A percentile compares a stretch with the other conserved stretches of the same genome.
phyloP scores from a whole-genome alignment of 2,113 vertebrate genomes.

The Myrmecobius fasciatus region DNA sequence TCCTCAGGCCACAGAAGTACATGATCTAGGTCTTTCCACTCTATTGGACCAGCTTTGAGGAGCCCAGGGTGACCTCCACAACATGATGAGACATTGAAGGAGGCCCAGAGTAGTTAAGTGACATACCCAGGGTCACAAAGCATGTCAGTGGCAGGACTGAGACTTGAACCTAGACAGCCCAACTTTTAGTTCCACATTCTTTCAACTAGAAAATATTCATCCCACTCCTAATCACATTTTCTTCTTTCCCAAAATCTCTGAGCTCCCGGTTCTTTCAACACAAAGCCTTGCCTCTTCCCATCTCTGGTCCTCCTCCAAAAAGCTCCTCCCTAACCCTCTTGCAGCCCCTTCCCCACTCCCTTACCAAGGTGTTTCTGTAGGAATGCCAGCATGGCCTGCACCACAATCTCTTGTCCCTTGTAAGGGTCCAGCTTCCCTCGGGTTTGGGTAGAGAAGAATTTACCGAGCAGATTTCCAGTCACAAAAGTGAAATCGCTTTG shows the following conservation, averaged over 20 bases:
- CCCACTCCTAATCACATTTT: slow-evolving; percentile 24
- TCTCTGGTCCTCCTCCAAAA: neutral
- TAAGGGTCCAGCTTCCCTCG: slow-evolving; percentile 82
- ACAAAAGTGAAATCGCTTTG: slow-evolving; percentile 84
- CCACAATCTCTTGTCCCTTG: slow-evolving; percentile 78
- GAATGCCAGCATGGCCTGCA: slow-evolving; percentile 83
- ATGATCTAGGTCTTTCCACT: neutral
- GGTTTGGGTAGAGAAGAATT: slow-evolving; percentile 51
- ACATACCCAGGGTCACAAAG: neutral
- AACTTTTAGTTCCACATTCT: neutral
- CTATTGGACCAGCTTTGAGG: neutral
- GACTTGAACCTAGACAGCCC: neutral
- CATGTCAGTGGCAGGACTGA: neutral
- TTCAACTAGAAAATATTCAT: neutral
- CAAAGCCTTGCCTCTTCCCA: neutral
- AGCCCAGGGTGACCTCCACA: neutral
- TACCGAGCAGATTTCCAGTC: slow-evolving; percentile 63
- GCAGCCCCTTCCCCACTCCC: neutral
- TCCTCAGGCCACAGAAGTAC: neutral
- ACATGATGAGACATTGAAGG: neutral
- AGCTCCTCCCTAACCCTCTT: neutral
- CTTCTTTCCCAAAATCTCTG: slow-evolving; percentile 5
- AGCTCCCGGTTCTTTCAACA: neutral
- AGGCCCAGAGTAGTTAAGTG: slow-evolving; percentile 13
- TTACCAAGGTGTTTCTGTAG: slow-evolving; percentile 86